Evolutionary conservation across 2,888 invertebrate species (phyloP), one percentile per base, ranked within the genome.

Genomic region (Drosophila heteroneura): DNA sequence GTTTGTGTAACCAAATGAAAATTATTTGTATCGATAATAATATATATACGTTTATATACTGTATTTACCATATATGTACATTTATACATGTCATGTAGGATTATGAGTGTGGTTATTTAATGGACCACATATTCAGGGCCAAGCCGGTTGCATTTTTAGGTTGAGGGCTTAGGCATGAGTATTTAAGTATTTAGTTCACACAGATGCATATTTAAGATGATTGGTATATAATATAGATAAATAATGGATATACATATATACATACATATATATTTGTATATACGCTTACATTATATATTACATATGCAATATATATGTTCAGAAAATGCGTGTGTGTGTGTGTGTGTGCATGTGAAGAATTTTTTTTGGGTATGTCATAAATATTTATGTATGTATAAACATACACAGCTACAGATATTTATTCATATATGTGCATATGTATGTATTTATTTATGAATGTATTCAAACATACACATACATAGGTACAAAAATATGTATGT

Each of bases 391-490:
- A 57, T 60, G 44, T 68, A 79, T 54, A 53, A 57, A 53, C 66
- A 65, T 56, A 70, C 74, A 64, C 53, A 66, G 63, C 65, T 63
- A 75, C 67, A 63, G 56, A 49, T 65, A 74, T 61, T 49, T 63
- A 49, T 54, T 73, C 52, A 39, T 26, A 51, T 51, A 19, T 39
- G 35, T 30, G 2, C 44, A 62, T 67, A 37, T 65, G 30, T 63
- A 64, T 69, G 37, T 70, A 65, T 70, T 49, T 56, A 56, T 61
- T 67, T 62, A 62, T 62, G 53, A 62, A 59, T 68, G 67, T 74
- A 49, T 56, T 30, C 32, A 66, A 53, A 51, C 44, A 71, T 16
- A 71, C 62, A 75, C 67, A 32, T n/a, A 37, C 44, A 59, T 60
- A 41, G 59, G 53, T 52, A 53, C 35, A 56, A 52, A 61, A 44